phyloP scores from a whole-genome alignment of 2,113 vertebrate genomes.

The Chaetura pelagica region DNA sequence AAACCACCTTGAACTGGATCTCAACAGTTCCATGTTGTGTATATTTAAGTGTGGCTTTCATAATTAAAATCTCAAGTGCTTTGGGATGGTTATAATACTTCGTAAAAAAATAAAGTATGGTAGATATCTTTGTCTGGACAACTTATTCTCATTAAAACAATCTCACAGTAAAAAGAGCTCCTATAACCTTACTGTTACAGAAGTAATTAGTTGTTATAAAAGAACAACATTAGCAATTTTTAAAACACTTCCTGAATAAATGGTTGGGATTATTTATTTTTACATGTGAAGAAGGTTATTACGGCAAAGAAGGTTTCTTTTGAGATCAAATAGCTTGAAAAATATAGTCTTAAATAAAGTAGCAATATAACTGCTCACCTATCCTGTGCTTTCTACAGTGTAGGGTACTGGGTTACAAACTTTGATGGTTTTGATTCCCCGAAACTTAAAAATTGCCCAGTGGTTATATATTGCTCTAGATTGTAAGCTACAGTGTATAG shows the following conservation, averaged over 20 bases:
- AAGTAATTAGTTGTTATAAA: not conserved
- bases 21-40: not conserved
- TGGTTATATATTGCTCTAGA: not conserved
- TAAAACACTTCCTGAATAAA: not conserved
- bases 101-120: not conserved
- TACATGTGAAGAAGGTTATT: not conserved
- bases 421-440: not conserved
- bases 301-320: not conserved
- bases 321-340: not conserved
- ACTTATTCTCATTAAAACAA: not conserved
- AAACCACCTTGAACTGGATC: not conserved
- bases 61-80: not conserved
- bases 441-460: not conserved
- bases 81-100: not conserved
- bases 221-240: not conserved
- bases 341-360: not conserved
- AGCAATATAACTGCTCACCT: not conserved
- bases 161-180: not conserved
- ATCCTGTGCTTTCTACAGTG: not conserved
- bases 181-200: not conserved
- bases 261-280: not conserved
- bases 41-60: conserved; percentile 5
- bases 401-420: not conserved
- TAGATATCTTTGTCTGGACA: not conserved
- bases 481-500: not conserved